phyloP scores from a whole-genome alignment of 2,888 invertebrate genomes.

The Allolobophora icterica region DNA sequence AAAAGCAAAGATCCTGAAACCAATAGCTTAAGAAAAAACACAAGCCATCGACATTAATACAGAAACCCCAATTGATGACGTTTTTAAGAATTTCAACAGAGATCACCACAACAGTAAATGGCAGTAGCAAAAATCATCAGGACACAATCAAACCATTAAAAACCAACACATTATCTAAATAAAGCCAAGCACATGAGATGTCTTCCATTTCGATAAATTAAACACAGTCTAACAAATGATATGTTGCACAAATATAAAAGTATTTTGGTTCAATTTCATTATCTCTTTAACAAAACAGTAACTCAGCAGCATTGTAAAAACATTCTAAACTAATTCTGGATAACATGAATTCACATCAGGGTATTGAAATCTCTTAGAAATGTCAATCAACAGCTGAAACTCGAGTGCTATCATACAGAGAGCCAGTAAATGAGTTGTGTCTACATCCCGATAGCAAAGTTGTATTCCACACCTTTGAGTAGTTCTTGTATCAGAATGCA shows the following conservation, averaged over 20 bases:
- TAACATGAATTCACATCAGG: not conserved
- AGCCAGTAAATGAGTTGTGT: not conserved
- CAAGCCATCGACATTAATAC: not conserved
- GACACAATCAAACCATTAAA: not conserved
- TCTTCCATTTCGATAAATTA: not conserved
- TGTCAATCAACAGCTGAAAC: not conserved
- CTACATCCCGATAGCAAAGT: not conserved
- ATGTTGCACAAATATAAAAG: not conserved
- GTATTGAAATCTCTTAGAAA: not conserved
- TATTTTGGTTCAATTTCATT: not conserved
- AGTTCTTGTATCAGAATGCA: too few species aligned
- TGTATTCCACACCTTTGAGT: not conserved
- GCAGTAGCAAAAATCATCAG: not conserved
- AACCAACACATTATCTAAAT: not conserved
- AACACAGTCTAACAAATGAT: not conserved
- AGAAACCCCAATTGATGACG: not conserved
- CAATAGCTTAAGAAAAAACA: not conserved
- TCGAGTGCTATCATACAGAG: not conserved
- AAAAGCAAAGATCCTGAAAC: conserved; percentile 15
- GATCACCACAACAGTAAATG: not conserved
- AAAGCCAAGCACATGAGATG: not conserved
- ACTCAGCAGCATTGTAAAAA: not conserved
- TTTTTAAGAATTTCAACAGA: not conserved
- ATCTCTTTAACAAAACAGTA: not conserved
- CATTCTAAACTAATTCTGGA: not conserved